Base-by-base conservation (phyloP, 1,140 invertebrate species). In the Scaptomyza graminum region DNA sequence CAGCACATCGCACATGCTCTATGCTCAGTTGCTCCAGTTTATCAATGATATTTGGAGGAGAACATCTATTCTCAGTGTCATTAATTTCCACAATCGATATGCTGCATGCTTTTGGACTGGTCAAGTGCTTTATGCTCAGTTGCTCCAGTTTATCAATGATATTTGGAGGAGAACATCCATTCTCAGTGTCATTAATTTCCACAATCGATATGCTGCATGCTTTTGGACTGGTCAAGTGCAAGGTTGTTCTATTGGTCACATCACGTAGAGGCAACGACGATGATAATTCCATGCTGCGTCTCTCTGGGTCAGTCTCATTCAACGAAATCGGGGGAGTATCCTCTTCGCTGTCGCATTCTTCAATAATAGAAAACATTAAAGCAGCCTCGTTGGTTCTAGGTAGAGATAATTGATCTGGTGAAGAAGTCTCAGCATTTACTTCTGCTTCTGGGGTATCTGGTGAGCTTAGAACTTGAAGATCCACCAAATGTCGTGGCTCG, bases 261-360 rank as follows among this genome's bases (percentile, higher is more conserved):
- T 60, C 55, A 4, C 64, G 49, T 9, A 72, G 9, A 0, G 68
- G 63, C 43, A 49, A 37, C 0, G 18, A 37, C 0, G 18, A 0
- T 5, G 69, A 46, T 9, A 22, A 6, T 11, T 60, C 28, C 31
- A 22, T 9, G 37, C 2, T 31, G 9, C 12, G 16, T 13, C 8
- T 1, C 3, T 61, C 25, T 22, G 18, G 28, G 28, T 41, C 6
- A 9, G 31, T 62, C 1, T 37, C 34, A 6, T 37, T 16, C 18
- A 44, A 12, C 6, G 56, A 28, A 41, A 28, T 25, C 8, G 2
- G 25, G 1, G 1, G 51, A 51, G 55, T 37, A 0, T 0, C 37
- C 5, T 61, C 51, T 4, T 73, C 70, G 16, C n/a, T 28, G 1
- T 73, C 70, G 2, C 28, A 56, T 8, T 73, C 70, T 51, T 73